A percentile compares a stretch with the other conserved stretches of the same genome.
Evolutionary conservation across 2,888 invertebrate species (phyloP).

Genomic region (Busseola fusca): DNA sequence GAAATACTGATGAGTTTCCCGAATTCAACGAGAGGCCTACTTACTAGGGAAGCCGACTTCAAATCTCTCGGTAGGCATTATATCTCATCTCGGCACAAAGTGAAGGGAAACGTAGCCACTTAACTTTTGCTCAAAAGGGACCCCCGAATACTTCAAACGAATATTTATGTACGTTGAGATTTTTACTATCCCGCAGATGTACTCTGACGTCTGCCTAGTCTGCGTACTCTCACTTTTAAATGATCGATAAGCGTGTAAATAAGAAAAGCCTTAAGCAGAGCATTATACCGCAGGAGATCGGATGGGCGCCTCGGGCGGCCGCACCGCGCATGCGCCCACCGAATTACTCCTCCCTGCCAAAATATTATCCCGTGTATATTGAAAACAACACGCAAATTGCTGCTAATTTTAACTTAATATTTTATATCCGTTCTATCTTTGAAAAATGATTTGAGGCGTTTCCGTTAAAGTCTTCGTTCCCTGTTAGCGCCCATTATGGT

Average conservation of each 20-base stretch:
- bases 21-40: constrained; percentile 10
- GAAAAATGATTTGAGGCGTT: constrained; percentile 35
- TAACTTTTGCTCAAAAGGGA: constrained; percentile 50
- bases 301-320: constrained; percentile 55
- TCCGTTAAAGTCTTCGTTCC: constrained; percentile 30
- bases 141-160: constrained; percentile 49
- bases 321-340: constrained; percentile 66
- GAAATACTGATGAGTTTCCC: constrained; percentile 14
- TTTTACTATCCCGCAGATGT: constrained; percentile 59
- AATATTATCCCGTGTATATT: constrained; percentile 60
- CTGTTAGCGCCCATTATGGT: constrained; percentile 20
- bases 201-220: constrained; percentile 37
- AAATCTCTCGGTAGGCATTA: constrained; percentile 30
- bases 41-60: constrained; percentile 14
- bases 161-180: constrained; percentile 53
- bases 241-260: constrained; percentile 67
- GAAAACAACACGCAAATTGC: constrained; percentile 58
- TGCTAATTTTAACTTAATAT: constrained; percentile 52
- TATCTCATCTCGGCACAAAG: constrained; percentile 43
- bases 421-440: constrained; percentile 52
- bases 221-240: constrained; percentile 56
- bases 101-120: constrained; percentile 48
- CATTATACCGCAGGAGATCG: constrained; percentile 50
- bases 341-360: constrained; percentile 60
- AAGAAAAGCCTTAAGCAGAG: constrained; percentile 55